Base-by-base conservation (phyloP, 2,113 vertebrate species). In the Ochotona curzoniae region DNA sequence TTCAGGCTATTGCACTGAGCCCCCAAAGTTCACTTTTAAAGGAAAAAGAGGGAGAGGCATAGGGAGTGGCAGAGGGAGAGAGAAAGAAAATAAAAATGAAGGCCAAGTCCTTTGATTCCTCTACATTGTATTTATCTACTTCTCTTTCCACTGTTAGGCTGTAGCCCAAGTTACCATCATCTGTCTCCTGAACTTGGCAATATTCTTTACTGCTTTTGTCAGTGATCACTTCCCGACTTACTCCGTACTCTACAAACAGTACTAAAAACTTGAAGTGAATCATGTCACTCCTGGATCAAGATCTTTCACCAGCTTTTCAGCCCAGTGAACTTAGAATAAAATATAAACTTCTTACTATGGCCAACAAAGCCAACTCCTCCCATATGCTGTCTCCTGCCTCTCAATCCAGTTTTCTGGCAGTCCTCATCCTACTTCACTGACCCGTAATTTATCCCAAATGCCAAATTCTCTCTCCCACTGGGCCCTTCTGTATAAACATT, bases 11-110 rank as follows among this genome's bases (percentile, higher is more conserved):
- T 44, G 38, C 38, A 44, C 38, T 44, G 38, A 44, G 38, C 38
- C 38, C 38, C 25, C 67, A 28, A 85, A 73, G 76, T 93, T 90
- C 94, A 78, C 57, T 73, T 95, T 87, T 80, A 92, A 84, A 97
- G 60, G 38, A 85, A 87, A 87, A 92, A 54, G 8, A 4, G 32
- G 66, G 2, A 82, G 23, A 92, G 38, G 38, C 38, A 44, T 44
- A 44, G 38, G 38, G 38, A 44, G 38, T 44, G 38, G 38, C 1
- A 84, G 25, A 49, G 38, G 71, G 49, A 79, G 5, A 30, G n/a
- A 92, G 32, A 80, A 23, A 80, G 28, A 49, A 38, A 69, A 44
- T 44, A 51, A 69, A 73, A 83, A 61, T 35, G 47, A 67, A 14
- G n/a, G 83, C 20, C 63, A 51, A 23, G 54, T 81, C 69, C 44